Evolutionary conservation across 2,797 vertebrate genomes (phyloP), one percentile per base, ranked within the genome.

Genomic region (Triplophysa bombifrons): DNA sequence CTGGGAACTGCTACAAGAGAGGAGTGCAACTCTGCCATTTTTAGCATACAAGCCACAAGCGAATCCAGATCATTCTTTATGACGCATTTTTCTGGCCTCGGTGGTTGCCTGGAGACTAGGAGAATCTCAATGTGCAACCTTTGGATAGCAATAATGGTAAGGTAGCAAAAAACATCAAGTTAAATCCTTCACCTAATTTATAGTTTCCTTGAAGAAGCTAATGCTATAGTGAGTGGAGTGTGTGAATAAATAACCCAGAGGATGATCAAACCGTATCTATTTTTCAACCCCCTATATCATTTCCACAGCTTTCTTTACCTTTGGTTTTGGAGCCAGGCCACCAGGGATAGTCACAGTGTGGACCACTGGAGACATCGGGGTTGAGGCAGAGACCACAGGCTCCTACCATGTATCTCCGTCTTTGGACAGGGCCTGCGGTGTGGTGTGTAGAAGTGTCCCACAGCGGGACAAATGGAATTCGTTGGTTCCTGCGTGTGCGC

Each of bases 61-160:
- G 85, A 89, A 89, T 88, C 88, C 87, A 90, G 90, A 87, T 65
- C 89, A 87, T 89, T 88, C 84, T 91, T 86, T 80, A 73, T 91
- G 92, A 93, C 74, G 90, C 88, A 90, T 90, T 93, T 92, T 89
- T 93, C 82, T 84, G 89, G 88, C 87, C 72, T 86, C 63, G 51
- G 93, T 70, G 93, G 93, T 94, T 76, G 75, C 83, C 2, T 67
- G 82, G 86, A 90, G 86, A 93, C 90, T 91, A 90, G 89, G 84
- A 89, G 86, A 89, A 92, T 92, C 91, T 87, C 87, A 93, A 92
- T 92, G 92, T 92, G 91, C 84, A 86, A 76, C 88, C 87, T 67
- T 88, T 85, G 88, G 91, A 89, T 81, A 88, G 86, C 85, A 93
- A 93, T 94, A 93, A 94, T 95, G 81, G 90, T 92, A 91, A 91